Conservation (phyloP, 2,888 invertebrate genomes). For the Atrina japonica region DNA sequence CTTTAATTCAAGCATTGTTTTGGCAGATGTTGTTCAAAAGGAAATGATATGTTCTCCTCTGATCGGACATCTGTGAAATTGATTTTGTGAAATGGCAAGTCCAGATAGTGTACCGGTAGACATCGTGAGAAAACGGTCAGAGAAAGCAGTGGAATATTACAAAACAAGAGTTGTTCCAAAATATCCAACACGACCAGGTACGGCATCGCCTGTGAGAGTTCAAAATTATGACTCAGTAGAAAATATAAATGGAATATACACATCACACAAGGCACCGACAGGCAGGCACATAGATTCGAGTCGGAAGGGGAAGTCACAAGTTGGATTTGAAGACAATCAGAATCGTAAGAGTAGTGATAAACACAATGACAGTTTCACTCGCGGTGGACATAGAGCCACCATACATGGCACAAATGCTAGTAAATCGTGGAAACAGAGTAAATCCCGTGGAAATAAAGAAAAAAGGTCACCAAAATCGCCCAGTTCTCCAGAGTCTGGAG, state of each 20-base stretch:
- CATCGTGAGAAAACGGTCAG: slow-evolving; percentile 67
- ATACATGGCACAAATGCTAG: slow-evolving; percentile 57
- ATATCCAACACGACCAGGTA: slow-evolving; percentile 31
- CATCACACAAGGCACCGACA: slow-evolving; percentile 37
- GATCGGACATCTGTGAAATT: too few species aligned
- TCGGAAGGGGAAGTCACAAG: slow-evolving; percentile 48
- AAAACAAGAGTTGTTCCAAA: slow-evolving; percentile 61
- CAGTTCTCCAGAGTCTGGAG: slow-evolving; percentile 15
- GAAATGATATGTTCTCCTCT: too few species aligned
- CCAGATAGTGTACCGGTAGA: slow-evolving; percentile 59
- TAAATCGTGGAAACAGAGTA: slow-evolving; percentile 56
- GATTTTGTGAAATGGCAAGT: slow-evolving; percentile 32
- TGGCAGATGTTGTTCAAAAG: too few species aligned
- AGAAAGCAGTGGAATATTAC: slow-evolving; percentile 73
- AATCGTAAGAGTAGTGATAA: slow-evolving; percentile 33
- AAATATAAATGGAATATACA: slow-evolving; percentile 44
- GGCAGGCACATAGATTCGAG: slow-evolving; percentile 34
- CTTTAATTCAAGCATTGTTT: too few species aligned
- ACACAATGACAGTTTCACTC: slow-evolving; percentile 53
- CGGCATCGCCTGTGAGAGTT: slow-evolving; percentile 29
- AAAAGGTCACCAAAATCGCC: slow-evolving; percentile 42
- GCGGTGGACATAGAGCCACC: slow-evolving; percentile 65
- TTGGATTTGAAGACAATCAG: slow-evolving; percentile 34
- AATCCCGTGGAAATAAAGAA: slow-evolving; percentile 43
- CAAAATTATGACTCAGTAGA: slow-evolving; percentile 36